phyloP scores from a whole-genome alignment of 2,888 invertebrate species.

The Andrena chrysosceles region DNA sequence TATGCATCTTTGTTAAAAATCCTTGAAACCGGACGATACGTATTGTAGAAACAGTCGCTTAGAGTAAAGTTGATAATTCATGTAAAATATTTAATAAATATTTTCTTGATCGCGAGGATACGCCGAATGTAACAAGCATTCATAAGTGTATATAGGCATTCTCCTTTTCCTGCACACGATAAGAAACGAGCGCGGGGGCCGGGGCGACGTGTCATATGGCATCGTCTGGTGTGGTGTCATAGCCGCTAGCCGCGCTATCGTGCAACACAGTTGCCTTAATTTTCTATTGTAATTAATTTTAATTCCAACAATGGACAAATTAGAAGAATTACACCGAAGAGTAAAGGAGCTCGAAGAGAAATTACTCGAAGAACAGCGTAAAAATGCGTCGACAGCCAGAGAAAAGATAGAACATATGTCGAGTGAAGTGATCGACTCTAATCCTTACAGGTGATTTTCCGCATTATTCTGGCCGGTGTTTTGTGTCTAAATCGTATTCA shows the following conservation, averaged over 20 bases:
- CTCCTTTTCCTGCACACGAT: not conserved
- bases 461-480: not conserved
- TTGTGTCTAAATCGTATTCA: not conserved
- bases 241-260: not conserved
- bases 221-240: slow-evolving; percentile 5
- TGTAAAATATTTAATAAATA: slow-evolving; percentile 1
- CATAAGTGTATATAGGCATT: not conserved
- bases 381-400: slow-evolving; percentile 85
- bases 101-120: not conserved
- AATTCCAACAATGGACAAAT: slow-evolving; percentile 85
- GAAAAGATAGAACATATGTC: slow-evolving; percentile 96
- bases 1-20: not conserved
- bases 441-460: slow-evolving; percentile 95
- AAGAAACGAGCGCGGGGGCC: not conserved
- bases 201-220: not conserved
- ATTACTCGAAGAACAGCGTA: slow-evolving; percentile 86
- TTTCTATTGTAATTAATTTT: slow-evolving; percentile 12
- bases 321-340: slow-evolving; percentile 88
- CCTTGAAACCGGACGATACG: not conserved
- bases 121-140: not conserved
- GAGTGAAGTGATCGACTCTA: slow-evolving; percentile 98
- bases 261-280: not conserved
- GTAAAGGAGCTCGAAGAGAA: slow-evolving; percentile 89
- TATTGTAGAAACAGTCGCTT: not conserved
- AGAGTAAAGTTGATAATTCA: not conserved